Conservation (phyloP, 1,140 invertebrate species). For the Sarcophaga bullata region DNA sequence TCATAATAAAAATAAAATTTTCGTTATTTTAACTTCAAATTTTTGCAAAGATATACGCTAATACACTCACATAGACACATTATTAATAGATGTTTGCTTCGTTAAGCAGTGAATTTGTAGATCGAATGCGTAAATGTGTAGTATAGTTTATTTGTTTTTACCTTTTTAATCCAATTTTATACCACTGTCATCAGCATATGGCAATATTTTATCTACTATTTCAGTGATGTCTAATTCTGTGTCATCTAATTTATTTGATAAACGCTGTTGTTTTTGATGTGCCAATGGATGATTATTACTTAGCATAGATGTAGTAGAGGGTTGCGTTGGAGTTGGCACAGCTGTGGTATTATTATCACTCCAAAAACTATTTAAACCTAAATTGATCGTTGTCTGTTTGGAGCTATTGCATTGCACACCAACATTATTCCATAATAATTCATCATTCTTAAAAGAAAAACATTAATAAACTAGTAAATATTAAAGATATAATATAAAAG, state of each 20-base stretch:
- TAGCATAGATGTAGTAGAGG: not conserved
- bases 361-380: constrained; percentile 32
- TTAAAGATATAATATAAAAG: not conserved
- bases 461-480: no score
- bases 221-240: constrained; percentile 57
- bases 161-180: constrained; percentile 55
- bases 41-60: constrained; percentile 9
- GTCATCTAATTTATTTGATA: constrained; percentile 13
- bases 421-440: constrained; percentile 28
- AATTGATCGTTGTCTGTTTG: constrained; percentile 27
- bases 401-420: not conserved
- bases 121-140: not conserved
- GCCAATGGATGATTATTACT: not conserved
- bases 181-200: constrained; percentile 59
- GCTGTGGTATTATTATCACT: not conserved
- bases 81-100: not conserved
- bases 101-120: not conserved
- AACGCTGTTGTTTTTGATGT: not conserved
- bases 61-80: constrained; percentile 22
- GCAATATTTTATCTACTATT: constrained; percentile 55
- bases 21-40: not conserved
- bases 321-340: not conserved
- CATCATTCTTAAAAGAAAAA: not conserved
- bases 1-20: constrained; percentile 11
- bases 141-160: constrained; percentile 26